These are phyloP conservation scores for Phlogophora meticulosa DNA, from an alignment of 2,888 invertebrate genomes.

Conservation along the genomic window DNA sequence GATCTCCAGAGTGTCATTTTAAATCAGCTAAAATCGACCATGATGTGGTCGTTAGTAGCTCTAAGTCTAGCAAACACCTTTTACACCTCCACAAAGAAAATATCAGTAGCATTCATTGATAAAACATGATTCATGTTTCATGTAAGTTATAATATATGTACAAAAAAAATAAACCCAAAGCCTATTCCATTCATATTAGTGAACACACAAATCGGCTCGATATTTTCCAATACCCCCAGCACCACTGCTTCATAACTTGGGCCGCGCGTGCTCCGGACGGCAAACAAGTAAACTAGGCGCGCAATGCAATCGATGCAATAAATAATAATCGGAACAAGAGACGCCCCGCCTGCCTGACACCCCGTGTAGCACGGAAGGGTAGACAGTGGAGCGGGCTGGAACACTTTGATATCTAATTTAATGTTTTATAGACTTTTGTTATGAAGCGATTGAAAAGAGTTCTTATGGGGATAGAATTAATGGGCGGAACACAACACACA, in stretches of 20 bases:
- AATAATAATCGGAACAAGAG: slow-evolving; percentile 69
- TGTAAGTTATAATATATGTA: too few species aligned
- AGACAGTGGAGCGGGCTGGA: slow-evolving; percentile 25
- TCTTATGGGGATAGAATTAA: too few species aligned
- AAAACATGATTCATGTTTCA: too few species aligned
- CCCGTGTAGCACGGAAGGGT: neutral
- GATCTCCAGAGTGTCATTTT: too few species aligned
- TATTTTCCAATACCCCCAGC: slow-evolving; percentile 7
- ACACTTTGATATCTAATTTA: slow-evolving; percentile 19
- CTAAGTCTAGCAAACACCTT: too few species aligned
- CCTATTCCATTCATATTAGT: neutral
- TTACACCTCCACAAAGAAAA: too few species aligned
- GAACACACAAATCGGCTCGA: neutral
- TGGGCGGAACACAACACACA: too few species aligned
- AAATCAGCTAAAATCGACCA: too few species aligned
- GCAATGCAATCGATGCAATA: slow-evolving; percentile 69
- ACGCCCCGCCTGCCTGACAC: slow-evolving; percentile 43
- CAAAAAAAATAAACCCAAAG: too few species aligned
- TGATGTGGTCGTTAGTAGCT: too few species aligned
- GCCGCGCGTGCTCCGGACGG: slow-evolving; percentile 37
- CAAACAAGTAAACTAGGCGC: slow-evolving; percentile 64
- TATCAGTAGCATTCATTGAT: too few species aligned
- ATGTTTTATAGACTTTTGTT: too few species aligned
- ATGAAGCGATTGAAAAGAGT: neutral
- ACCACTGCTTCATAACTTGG: slow-evolving; percentile 50